A percentile compares a stretch with the other conserved stretches of the same genome.
phyloP scores from a whole-genome alignment of 2,113 vertebrate species.

The Amblyornis subalaris region DNA sequence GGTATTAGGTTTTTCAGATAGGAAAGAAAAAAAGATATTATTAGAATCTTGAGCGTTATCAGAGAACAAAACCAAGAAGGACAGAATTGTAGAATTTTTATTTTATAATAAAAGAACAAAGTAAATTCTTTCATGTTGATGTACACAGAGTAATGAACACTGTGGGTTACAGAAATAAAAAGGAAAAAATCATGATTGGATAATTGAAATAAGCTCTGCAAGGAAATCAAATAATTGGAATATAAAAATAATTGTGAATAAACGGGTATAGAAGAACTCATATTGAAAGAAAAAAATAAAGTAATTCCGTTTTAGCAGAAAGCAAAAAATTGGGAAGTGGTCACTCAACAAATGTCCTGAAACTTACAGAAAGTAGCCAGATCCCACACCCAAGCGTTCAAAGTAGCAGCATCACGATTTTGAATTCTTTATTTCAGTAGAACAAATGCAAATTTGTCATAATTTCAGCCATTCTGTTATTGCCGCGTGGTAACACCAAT shows the following conservation, averaged over 20 bases:
- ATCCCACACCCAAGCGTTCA: not conserved
- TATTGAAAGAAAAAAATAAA: not conserved
- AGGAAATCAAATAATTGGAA: not conserved
- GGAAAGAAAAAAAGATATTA: not conserved
- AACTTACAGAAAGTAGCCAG: not conserved
- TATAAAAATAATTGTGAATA: not conserved
- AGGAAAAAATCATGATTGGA: not conserved
- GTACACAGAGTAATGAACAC: not conserved
- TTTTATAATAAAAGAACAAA: not conserved
- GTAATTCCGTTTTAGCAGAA: not conserved
- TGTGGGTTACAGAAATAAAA: not conserved
- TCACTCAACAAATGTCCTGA: not conserved
- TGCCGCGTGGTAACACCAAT: not conserved
- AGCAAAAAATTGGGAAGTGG: not conserved
- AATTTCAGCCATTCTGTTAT: not conserved
- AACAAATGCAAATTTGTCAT: not conserved
- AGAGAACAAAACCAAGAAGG: not conserved
- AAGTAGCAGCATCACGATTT: not conserved
- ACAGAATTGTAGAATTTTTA: not conserved
- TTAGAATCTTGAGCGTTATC: not conserved
- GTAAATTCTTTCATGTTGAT: not conserved
- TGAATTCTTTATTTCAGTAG: not conserved
- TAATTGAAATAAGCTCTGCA: not conserved
- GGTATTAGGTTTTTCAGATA: not conserved
- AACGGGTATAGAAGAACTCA: not conserved